Evolutionary conservation across 2,888 invertebrate genomes (phyloP), one percentile per base, ranked within the genome.

Genomic region (Nymphalis urticae): DNA sequence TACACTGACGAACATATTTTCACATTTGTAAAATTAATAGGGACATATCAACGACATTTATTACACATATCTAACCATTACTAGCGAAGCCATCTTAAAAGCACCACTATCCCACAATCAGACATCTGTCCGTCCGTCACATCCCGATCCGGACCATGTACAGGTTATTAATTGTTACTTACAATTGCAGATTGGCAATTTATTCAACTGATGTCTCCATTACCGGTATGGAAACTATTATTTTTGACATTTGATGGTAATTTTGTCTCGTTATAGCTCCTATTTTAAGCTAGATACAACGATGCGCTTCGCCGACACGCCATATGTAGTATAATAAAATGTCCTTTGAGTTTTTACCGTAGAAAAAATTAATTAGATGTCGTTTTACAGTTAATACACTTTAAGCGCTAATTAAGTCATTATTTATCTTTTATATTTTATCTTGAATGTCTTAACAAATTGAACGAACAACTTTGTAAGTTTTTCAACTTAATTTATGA

Each of bases 171-270:
- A 85, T 85, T 85, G 82, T 83, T 81, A 80, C 82, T 84, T 89
- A 86, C 83, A 85, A 88, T 87, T 86, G 84, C 84, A 88, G 88
- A 88, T 86, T 82, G 80, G 79, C 83, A 82, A 85, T 88, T 88
- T 88, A 87, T 87, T 85, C 77, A 83, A 81, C 82, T 80, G 81
- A 82, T 80, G 80, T 81, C 81, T 81, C 73, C 75, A 79, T 77
- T 75, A 64, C 67, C 66, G 70, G 73, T 69, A 73, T 82, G 82
- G 82, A 76, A 81, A 83, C 86, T 83, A 86, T 86, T 85, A 82
- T 81, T 76, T 82, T 83, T 85, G 84, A 84, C 71, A 68, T 73
- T 71, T 70, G 66, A 70, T 69, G 72, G 36, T 73, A 66, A 70
- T 73, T 63, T 62, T 47, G 64, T 60, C 66, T 73, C 64, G 64